A percentile compares a stretch with the other conserved stretches of the same genome.
These are phyloP conservation scores for Tillus elongatus DNA, from an alignment of 2,888 invertebrate genomes.

Conservation along the genomic window DNA sequence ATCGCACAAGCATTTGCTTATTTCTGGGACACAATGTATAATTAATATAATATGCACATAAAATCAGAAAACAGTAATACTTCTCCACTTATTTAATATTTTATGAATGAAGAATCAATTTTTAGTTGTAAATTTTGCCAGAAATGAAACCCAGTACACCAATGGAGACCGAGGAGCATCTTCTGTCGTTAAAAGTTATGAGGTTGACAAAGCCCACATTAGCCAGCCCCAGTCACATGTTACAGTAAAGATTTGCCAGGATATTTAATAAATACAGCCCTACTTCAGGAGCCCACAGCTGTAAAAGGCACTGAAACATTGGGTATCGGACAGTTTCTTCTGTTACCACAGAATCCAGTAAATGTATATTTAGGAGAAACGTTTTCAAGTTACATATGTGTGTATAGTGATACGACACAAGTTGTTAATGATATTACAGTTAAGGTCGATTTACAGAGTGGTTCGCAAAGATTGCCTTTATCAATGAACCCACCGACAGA, in stretches of 20 bases:
- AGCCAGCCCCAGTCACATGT: constrained; percentile 73
- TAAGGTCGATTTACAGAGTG: constrained; percentile 91
- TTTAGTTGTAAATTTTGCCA: no score
- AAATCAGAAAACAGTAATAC: no score
- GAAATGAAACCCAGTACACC: no score
- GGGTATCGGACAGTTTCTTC: constrained; percentile 79
- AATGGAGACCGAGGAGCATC: constrained; percentile 21
- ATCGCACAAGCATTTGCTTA: no score
- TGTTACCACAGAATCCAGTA: constrained; percentile 94
- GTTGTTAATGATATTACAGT: constrained; percentile 73
- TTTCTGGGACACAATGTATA: no score
- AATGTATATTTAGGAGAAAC: constrained; percentile 98
- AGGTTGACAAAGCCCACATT: constrained; percentile 86
- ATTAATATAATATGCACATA: no score
- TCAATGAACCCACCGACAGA: constrained; percentile 56
- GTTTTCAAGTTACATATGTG: constrained; percentile 94
- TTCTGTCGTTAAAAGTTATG: constrained; percentile 53
- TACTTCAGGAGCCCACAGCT: constrained; percentile 77
- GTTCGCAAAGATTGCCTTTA: constrained; percentile 75
- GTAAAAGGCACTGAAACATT: constrained; percentile 73
- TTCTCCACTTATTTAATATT: no score
- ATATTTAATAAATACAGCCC: constrained; percentile 65
- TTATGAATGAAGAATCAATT: no score
- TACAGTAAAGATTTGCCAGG: constrained; percentile 80
- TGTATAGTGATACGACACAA: constrained; percentile 89